These are phyloP conservation scores for Oenanthe oenanthe DNA, from an alignment of 2,113 vertebrate species.

Conservation along the genomic window DNA sequence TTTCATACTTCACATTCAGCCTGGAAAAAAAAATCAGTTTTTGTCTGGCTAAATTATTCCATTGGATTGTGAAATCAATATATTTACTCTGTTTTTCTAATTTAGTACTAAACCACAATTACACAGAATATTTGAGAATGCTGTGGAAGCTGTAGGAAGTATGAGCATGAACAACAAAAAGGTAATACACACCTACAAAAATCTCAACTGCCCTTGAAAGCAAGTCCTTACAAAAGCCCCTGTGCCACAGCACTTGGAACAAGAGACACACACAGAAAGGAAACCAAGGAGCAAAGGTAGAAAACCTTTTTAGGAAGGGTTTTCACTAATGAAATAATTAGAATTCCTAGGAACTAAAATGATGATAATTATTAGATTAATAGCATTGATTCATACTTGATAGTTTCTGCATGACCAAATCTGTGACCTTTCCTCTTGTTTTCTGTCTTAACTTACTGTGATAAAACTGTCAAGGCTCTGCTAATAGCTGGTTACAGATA, in stretches of 20 bases:
- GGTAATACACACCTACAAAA: not conserved
- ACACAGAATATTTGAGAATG: not conserved
- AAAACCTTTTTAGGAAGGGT: not conserved
- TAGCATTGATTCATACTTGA: not conserved
- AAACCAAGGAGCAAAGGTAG: not conserved
- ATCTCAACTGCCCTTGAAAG: not conserved
- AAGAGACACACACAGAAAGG: not conserved
- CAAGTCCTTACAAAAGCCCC: not conserved
- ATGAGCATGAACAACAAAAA: not conserved
- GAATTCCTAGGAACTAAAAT: not conserved
- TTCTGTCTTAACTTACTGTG: not conserved
- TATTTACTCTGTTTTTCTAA: not conserved
- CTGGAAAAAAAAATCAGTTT: not conserved
- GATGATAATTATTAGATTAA: not conserved
- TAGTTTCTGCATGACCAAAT: not conserved
- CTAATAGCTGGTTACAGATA: not conserved
- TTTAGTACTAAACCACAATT: not conserved
- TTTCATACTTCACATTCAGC: not conserved
- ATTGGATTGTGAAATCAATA: not conserved
- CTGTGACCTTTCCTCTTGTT: not conserved
- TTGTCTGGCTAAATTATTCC: not conserved
- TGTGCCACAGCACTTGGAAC: not conserved
- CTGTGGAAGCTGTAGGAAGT: not conserved
- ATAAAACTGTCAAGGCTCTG: not conserved
- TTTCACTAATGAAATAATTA: not conserved